These are phyloP conservation scores for Cyaniris semiargus DNA, from an alignment of 2,888 invertebrate genomes.

Conservation along the genomic window DNA sequence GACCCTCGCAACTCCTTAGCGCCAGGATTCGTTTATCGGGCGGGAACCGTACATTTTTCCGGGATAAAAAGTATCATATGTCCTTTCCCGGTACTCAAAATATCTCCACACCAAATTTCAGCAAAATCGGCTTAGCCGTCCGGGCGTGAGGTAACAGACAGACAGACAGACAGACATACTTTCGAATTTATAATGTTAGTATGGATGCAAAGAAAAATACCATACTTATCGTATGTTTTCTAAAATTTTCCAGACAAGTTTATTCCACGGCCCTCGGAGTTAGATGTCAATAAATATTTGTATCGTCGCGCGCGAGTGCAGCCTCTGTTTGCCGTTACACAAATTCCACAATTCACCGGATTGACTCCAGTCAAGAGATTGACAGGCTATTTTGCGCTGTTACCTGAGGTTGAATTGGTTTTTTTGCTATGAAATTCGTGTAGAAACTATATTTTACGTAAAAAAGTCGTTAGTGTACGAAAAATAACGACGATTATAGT, in stretches of 20 bases:
- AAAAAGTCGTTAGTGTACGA: not conserved
- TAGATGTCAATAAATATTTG: conserved; percentile 27
- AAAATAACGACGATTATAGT: too few species aligned
- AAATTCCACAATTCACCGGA: conserved; percentile 15
- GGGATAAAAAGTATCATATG: too few species aligned
- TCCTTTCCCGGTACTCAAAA: too few species aligned
- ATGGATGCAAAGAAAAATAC: too few species aligned
- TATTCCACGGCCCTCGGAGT: not conserved
- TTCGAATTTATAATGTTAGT: too few species aligned
- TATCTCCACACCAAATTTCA: too few species aligned
- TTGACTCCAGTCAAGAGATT: conserved; percentile 22
- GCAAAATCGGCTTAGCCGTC: too few species aligned
- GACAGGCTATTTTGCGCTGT: conserved; percentile 19
- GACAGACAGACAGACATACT: too few species aligned
- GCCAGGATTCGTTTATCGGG: too few species aligned
- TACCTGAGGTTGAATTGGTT: not conserved
- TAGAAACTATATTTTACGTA: not conserved
- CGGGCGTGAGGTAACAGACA: too few species aligned
- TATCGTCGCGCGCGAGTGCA: not conserved
- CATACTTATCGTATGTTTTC: not conserved
- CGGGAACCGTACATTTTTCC: too few species aligned
- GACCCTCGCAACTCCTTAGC: too few species aligned
- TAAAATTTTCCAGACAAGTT: conserved; percentile 12
- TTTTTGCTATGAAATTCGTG: not conserved
- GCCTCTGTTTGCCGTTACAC: conserved; percentile 16